phyloP scores from a whole-genome alignment of 2,888 invertebrate species.

The Drosophila anomalata region DNA sequence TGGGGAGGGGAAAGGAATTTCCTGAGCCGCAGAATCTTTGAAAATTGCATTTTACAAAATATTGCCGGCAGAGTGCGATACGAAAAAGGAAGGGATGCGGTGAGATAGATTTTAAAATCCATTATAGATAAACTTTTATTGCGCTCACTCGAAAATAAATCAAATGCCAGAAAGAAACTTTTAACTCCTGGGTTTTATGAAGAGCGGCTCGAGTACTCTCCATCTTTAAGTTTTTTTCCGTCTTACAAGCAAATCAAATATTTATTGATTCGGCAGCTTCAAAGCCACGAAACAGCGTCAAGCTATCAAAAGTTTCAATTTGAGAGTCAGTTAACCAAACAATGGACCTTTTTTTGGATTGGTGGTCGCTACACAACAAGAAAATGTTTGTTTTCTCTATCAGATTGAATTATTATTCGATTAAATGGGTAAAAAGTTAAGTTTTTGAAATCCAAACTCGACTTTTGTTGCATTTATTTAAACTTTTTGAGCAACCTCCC shows the following conservation, averaged over 20 bases:
- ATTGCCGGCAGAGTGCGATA: conserved; percentile 21
- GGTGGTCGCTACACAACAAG: conserved; percentile 6
- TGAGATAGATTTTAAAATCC: conserved; percentile 52
- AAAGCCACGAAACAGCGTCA: conserved; percentile 39
- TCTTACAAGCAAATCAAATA: not conserved
- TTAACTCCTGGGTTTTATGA: conserved; percentile 13
- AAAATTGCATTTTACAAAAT: conserved; percentile 69
- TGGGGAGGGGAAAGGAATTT: conserved; percentile 45
- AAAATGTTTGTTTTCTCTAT: conserved; percentile 6
- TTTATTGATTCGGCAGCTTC: conserved; percentile 54
- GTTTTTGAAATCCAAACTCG: no score
- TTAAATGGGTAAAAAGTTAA: no score
- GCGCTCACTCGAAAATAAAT: conserved; percentile 47
- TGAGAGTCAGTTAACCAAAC: conserved; percentile 34
- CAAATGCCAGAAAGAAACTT: conserved; percentile 20
- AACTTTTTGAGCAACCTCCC: no score
- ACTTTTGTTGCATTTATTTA: no score
- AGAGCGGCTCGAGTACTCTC: conserved; percentile 5
- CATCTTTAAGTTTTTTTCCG: not conserved
- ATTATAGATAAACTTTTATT: conserved; percentile 77
- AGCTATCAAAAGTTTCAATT: conserved; percentile 52
- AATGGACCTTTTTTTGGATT: conserved; percentile 24
- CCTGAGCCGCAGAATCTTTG: conserved; percentile 61
- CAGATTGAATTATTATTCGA: not conserved
- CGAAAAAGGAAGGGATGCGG: conserved; percentile 10